Percentiles rank a stretch among this genome's conserved stretches.
Conservation (phyloP, 2,113 vertebrate genomes). For the Clarias gariepinus region DNA sequence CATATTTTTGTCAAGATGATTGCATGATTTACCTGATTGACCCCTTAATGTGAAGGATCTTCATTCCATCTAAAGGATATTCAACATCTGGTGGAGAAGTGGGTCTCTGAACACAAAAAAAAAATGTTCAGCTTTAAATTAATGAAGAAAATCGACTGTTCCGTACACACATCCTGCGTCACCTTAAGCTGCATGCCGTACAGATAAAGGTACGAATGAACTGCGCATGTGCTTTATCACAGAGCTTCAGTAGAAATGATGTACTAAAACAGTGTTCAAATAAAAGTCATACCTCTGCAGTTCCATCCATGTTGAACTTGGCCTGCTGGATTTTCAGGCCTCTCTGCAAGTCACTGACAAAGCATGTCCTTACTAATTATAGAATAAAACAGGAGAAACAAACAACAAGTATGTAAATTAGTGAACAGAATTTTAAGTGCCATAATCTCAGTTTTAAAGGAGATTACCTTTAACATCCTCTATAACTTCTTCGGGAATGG, state of each 20-base stretch:
- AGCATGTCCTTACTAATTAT: slow-evolving; percentile 88
- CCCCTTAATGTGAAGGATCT: slow-evolving; percentile 92
- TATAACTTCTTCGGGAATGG: slow-evolving; percentile 88
- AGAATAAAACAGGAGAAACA: slow-evolving; percentile 3
- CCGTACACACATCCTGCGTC: neutral
- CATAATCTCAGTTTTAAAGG: neutral
- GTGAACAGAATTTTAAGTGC: neutral
- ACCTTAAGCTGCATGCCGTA: neutral
- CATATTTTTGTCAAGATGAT: neutral
- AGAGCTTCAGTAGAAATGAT: neutral
- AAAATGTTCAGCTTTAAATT: neutral
- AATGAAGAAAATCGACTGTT: neutral
- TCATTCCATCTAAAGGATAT: slow-evolving; percentile 93
- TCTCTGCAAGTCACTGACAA: slow-evolving; percentile 92
- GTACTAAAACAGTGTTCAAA: neutral
- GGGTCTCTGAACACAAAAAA: slow-evolving; percentile 77
- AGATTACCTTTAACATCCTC: slow-evolving; percentile 94
- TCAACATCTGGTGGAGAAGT: slow-evolving; percentile 87
- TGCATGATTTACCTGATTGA: slow-evolving; percentile 83
- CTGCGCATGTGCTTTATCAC: neutral
- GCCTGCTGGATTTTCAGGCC: slow-evolving; percentile 93
- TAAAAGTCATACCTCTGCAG: slow-evolving; percentile 77
- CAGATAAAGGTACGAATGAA: neutral
- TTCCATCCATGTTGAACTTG: slow-evolving; percentile 92
- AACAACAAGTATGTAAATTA: slow-evolving; percentile 18